Percentiles rank a stretch among this genome's conserved stretches.
Conservation (phyloP, 2,113 vertebrate species). For the Camelus bactrianus region DNA sequence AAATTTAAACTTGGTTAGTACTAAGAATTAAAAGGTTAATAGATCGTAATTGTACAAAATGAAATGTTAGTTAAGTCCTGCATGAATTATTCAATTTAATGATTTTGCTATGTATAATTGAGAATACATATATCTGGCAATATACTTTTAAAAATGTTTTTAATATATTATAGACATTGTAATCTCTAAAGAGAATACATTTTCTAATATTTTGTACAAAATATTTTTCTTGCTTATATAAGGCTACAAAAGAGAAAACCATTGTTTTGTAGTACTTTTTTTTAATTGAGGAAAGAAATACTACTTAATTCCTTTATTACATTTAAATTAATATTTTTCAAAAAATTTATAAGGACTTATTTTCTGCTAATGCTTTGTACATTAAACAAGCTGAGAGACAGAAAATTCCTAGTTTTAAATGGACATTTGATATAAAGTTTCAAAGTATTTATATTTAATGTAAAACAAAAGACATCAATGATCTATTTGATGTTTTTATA, state of each 20-base stretch:
- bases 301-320: background rate
- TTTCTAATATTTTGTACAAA: background rate
- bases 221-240: background rate
- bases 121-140: constrained; percentile 25
- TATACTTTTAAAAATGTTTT: background rate
- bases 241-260: background rate
- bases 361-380: background rate
- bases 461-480: background rate
- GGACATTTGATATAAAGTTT: background rate
- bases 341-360: background rate
- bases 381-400: background rate
- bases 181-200: background rate
- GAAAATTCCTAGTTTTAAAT: background rate
- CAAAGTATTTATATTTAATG: background rate
- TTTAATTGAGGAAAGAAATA: background rate
- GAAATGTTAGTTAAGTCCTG: constrained; percentile 37
- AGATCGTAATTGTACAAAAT: constrained; percentile 20
- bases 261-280: background rate
- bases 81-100: constrained; percentile 57
- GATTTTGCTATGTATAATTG: constrained; percentile 33
- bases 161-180: background rate
- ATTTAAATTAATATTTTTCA: background rate
- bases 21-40: constrained; percentile 20
- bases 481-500: background rate
- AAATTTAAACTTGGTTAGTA: constrained; percentile 41